A percentile compares a stretch with the other conserved stretches of the same genome.
Evolutionary conservation across 30 jellyfish, hydroid and myxozoan species (phyloP).

Genomic region (Clytia hemisphaerica): DNA sequence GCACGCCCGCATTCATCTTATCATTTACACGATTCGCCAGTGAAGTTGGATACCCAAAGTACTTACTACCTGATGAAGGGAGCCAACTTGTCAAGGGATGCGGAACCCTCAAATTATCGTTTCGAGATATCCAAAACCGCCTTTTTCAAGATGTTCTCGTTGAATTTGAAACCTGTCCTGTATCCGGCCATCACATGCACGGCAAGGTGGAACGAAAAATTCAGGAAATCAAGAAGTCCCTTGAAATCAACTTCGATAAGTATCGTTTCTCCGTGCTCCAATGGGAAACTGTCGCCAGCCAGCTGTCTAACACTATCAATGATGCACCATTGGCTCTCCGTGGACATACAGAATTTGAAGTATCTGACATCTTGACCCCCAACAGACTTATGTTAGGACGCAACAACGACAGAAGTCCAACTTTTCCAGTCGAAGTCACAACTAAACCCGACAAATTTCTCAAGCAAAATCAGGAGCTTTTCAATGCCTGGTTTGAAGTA

Average conservation of each 20-base stretch:
- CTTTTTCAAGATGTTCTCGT: background rate
- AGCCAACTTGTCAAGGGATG: no score
- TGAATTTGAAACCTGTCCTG: background rate
- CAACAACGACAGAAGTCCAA: background rate
- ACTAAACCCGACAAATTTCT: background rate
- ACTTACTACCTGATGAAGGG: background rate
- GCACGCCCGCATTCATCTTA: background rate
- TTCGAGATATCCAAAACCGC: background rate
- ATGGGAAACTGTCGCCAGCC: no score
- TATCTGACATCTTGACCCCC: background rate
- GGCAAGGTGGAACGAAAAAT: slow-evolving; percentile 6
- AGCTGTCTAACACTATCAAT: no score
- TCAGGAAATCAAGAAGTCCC: background rate
- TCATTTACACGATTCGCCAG: no score
- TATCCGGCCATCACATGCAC: background rate
- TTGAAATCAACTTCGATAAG: background rate
- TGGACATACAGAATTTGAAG: background rate
- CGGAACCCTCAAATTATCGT: no score
- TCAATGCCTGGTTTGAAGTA: slow-evolving; percentile 2
- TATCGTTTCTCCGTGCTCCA: background rate
- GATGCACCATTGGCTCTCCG: no score
- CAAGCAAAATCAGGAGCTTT: background rate
- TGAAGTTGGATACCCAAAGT: slow-evolving; percentile 6
- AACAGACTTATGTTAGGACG: background rate
- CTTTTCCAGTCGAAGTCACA: no score